Percentiles rank a stretch among this genome's conserved stretches.
Evolutionary conservation across 1,140 invertebrate species (phyloP).

Genomic region (Drosophila asahinai): DNA sequence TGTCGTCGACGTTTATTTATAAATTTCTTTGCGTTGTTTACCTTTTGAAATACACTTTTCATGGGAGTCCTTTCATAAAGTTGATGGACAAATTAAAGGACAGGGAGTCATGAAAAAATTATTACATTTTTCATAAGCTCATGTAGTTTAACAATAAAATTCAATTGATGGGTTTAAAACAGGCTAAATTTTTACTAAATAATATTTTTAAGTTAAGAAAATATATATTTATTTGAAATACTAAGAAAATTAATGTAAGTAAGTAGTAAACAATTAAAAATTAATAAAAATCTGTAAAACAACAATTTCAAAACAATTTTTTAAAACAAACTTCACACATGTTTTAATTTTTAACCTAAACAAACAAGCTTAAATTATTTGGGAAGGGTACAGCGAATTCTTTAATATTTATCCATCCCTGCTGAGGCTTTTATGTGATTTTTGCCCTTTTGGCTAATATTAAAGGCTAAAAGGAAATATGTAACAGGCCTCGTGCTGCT

Average conservation of each 20-base stretch:
- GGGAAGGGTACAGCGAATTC: neutral
- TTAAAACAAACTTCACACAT: no score
- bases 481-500: constrained; percentile 72
- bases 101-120: no score
- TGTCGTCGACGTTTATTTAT: constrained; percentile 79
- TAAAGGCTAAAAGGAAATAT: constrained; percentile 54
- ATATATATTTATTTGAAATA: no score
- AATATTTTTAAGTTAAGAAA: no score
- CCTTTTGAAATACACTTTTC: constrained; percentile 47
- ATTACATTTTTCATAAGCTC: neutral
- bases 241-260: no score
- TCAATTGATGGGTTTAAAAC: no score
- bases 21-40: constrained; percentile 55
- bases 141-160: no score
- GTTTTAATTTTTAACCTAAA: neutral
- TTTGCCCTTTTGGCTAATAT: constrained; percentile 57
- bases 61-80: neutral
- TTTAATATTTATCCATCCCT: no score
- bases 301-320: no score
- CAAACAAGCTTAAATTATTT: neutral
- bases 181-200: no score
- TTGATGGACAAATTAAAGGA: neutral
- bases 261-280: no score
- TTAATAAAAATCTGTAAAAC: no score
- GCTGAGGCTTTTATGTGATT: constrained; percentile 41